phyloP scores from a whole-genome alignment of 2,888 invertebrate species.

The Cheilosia grossa region DNA sequence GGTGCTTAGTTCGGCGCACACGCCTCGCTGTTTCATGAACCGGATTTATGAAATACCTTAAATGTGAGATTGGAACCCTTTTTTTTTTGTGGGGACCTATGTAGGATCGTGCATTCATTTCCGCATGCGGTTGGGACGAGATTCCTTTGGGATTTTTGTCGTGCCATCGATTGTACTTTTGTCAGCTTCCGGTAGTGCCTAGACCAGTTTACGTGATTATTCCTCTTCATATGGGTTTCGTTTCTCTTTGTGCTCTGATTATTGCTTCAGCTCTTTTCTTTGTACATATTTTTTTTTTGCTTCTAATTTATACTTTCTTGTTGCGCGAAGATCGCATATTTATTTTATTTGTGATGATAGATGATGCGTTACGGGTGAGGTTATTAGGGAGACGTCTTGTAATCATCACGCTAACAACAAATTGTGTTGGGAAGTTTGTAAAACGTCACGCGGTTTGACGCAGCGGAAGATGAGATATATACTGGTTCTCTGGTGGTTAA shows the following conservation, averaged over 20 bases:
- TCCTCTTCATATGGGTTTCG: conserved; percentile 7
- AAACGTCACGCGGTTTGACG: conserved; percentile 47
- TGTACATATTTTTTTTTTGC: conserved; percentile 14
- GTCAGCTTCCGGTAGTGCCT: conserved; percentile 65
- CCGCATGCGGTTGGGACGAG: conserved; percentile 34
- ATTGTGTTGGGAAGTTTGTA: conserved; percentile 60
- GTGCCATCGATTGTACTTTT: conserved; percentile 65
- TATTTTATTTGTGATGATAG: conserved; percentile 50
- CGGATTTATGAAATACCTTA: conserved; percentile 47
- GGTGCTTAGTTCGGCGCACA: conserved; percentile 24
- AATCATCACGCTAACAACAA: conserved; percentile 69
- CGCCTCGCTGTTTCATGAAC: conserved; percentile 43
- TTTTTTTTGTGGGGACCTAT: conserved; percentile 6
- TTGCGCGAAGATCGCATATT: conserved; percentile 54
- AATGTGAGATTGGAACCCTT: conserved; percentile 38
- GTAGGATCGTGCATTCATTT: conserved; percentile 48
- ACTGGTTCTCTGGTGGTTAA: conserved; percentile 29
- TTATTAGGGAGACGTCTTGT: conserved; percentile 71
- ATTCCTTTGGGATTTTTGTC: conserved; percentile 55
- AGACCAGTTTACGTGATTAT: conserved; percentile 64
- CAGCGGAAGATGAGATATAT: not conserved
- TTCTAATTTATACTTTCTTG: conserved; percentile 60
- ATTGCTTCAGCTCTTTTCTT: conserved; percentile 47
- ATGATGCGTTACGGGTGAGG: conserved; percentile 58
- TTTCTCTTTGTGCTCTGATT: conserved; percentile 61